A percentile compares a stretch with the other conserved stretches of the same genome.
These are phyloP conservation scores for Drosophila subpulchrella DNA, from an alignment of 1,140 invertebrate genomes.

Conservation along the genomic window DNA sequence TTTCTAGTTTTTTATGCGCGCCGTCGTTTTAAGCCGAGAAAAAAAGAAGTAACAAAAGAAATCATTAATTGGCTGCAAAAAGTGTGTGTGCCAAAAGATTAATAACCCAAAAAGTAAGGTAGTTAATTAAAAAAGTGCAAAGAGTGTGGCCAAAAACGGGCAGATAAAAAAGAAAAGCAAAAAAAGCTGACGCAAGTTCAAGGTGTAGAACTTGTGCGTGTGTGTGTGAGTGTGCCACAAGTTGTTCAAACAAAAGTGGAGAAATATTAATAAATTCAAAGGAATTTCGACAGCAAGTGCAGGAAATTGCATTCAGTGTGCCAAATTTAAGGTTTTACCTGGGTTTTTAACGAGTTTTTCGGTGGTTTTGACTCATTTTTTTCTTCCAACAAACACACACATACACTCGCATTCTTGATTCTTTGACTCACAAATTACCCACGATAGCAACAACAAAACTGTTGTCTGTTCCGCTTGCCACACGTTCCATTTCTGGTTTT, in stretches of 20 bases:
- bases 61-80: slow-evolving; percentile 20
- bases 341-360: slow-evolving; percentile 8
- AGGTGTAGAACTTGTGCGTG: slow-evolving; percentile 38
- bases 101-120: slow-evolving; percentile 2
- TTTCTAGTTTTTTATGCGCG: slow-evolving; percentile 3
- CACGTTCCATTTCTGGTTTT: slow-evolving; percentile 75
- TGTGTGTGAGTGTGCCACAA: slow-evolving; percentile 39
- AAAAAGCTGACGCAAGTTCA: slow-evolving; percentile 64
- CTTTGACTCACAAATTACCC: slow-evolving; percentile 80
- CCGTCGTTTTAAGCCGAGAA: slow-evolving; percentile 30
- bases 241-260: slow-evolving; percentile 31
- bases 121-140: slow-evolving; percentile 9
- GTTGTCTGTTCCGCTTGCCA: slow-evolving; percentile 68
- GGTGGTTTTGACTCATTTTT: slow-evolving; percentile 25
- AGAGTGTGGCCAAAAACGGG: slow-evolving; percentile 1
- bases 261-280: not conserved
- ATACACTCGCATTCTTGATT: slow-evolving; percentile 47
- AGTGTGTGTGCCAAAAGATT: slow-evolving; percentile 22
- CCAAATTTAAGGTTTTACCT: slow-evolving; percentile 17
- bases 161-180: slow-evolving; percentile 18
- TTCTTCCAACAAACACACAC: slow-evolving; percentile 17
- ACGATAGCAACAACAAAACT: slow-evolving; percentile 62
- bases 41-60: slow-evolving; percentile 12
- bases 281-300: slow-evolving; percentile 5
- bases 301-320: not conserved